Base-by-base conservation (phyloP, 2,113 vertebrate species). In the Plotosus lineatus region DNA sequence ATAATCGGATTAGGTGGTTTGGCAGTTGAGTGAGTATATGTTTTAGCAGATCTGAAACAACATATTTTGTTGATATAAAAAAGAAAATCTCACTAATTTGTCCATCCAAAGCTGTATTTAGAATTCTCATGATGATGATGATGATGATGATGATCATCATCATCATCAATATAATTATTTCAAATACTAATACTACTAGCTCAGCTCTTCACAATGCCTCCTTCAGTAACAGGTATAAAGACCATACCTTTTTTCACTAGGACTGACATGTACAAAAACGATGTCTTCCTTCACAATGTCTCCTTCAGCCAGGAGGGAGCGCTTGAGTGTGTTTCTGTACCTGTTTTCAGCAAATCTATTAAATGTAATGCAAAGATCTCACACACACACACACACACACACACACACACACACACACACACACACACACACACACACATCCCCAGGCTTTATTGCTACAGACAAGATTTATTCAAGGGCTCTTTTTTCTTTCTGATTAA, bases 381-480 rank as follows among this genome's bases (percentile, higher is more conserved):
- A 44, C 46, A 21, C 69, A 15, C 75, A 72, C 88, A 80, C 75
- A 81, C 78, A 66, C 58, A 83, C 74, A 71, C 75, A 82, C 79
- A 88, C 84, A 81, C 44, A 83, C 60, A 83, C 83, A 80, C 60
- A 81, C 77, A 83, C 77, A 83, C 85, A 88, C 75, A 86, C 78
- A 87, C 83, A 86, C 56, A 63, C 78, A 86, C 77, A 83, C 85
- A 88, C 75, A 86, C 78, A 87, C 83, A 86, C 56, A 63, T n/a
- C 78, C 85, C 82, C 81, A 86, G 72, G 90, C 86, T 85, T 92
- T 90, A 91, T 91, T 88, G 88, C 79, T 11, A 81, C 75, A 77
- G 55, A 84, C 14, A n/a, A 82, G 87, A 93, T 93, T 94, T 93
- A 94, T 93, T 89, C 89, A 85, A 84, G 81, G 83, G 85, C 86